Evolutionary conservation across 2,113 vertebrate species (phyloP).

Genomic region (Protomyctophum bolini): DNA sequence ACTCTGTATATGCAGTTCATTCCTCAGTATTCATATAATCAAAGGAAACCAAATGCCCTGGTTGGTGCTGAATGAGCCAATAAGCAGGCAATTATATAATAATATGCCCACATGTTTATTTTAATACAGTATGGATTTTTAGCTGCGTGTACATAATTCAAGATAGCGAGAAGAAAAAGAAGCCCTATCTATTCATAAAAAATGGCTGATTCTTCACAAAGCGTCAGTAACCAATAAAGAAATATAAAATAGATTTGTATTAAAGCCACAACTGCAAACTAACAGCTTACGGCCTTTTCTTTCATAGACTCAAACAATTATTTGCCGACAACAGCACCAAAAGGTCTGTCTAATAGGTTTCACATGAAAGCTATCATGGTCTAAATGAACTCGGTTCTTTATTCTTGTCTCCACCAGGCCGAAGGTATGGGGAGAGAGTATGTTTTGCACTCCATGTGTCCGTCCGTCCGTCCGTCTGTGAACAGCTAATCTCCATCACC

Average conservation of each 20-base stretch:
- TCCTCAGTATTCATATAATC: conserved; percentile 21
- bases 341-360: conserved; percentile 16
- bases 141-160: neutral
- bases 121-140: neutral
- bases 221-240: conserved; percentile 13
- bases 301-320: neutral
- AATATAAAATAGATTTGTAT: conserved; percentile 34
- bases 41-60: conserved; percentile 15
- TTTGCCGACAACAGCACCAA: neutral
- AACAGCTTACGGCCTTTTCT: neutral
- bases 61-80: conserved; percentile 2
- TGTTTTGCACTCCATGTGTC: too few relatives aligned
- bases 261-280: conserved; percentile 27
- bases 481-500: too few relatives aligned
- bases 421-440: too few relatives aligned
- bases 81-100: neutral
- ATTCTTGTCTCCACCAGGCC: too few relatives aligned
- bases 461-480: too few relatives aligned
- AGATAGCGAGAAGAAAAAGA: conserved; percentile 18
- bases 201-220: neutral
- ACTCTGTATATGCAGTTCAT: conserved; percentile 12
- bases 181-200: conserved; percentile 38
- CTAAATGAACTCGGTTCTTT: conserved; percentile 19
- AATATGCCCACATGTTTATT: too few relatives aligned
- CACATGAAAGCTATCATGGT: conserved; percentile 27